A percentile compares a stretch with the other conserved stretches of the same genome.
Evolutionary conservation across 1,140 invertebrate species (phyloP).

Genomic region (Galleria mellonella): DNA sequence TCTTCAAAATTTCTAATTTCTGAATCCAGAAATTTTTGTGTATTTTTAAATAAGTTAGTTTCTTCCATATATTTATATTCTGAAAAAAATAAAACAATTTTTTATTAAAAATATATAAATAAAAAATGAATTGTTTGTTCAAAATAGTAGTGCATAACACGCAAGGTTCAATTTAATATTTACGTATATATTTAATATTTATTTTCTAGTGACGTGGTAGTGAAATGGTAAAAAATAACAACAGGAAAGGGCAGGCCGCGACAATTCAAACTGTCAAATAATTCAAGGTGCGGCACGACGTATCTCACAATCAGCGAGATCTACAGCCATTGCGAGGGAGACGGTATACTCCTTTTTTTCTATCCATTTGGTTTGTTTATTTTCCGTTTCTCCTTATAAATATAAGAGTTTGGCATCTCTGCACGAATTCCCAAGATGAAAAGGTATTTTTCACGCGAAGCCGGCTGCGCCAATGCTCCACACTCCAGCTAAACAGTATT

Average conservation of each 20-base stretch:
- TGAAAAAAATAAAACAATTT: too few relatives aligned
- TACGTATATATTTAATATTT: slow-evolving; percentile 39
- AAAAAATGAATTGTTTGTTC: too few relatives aligned
- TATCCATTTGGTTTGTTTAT: slow-evolving; percentile 61
- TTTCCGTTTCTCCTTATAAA: slow-evolving; percentile 59
- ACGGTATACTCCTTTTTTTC: slow-evolving; percentile 44
- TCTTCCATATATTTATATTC: too few relatives aligned
- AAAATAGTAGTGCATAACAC: too few relatives aligned
- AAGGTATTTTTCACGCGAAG: slow-evolving; percentile 59
- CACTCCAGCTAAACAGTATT: slow-evolving; percentile 31
- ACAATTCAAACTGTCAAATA: slow-evolving; percentile 69
- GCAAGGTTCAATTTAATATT: slow-evolving; percentile 29
- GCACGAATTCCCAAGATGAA: slow-evolving; percentile 64
- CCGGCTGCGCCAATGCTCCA: slow-evolving; percentile 24
- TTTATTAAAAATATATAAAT: too few relatives aligned
- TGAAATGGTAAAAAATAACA: slow-evolving; percentile 44
- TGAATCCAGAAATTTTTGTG: too few relatives aligned
- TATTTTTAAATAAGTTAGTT: too few relatives aligned
- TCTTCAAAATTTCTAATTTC: too few relatives aligned
- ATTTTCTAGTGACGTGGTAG: slow-evolving; percentile 28
- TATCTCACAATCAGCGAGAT: slow-evolving; percentile 69
- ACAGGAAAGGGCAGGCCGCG: slow-evolving; percentile 41
- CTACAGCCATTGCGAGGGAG: slow-evolving; percentile 45
- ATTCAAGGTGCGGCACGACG: slow-evolving; percentile 56
- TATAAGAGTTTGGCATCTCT: slow-evolving; percentile 61